phyloP scores from a whole-genome alignment of 2,113 vertebrate species.

The Ploceus nigricollis region DNA sequence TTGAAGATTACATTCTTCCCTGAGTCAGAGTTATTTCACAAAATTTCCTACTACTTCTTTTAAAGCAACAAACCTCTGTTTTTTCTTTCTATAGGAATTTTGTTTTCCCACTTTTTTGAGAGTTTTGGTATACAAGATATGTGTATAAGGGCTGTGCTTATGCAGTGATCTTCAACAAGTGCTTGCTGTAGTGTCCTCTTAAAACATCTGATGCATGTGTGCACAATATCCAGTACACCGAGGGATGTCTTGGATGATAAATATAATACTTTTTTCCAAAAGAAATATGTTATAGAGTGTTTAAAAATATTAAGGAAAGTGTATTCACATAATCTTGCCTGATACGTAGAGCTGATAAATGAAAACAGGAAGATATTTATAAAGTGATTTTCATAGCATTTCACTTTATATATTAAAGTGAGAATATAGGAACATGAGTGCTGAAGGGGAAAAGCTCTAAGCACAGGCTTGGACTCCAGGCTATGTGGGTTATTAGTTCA shows the following conservation, averaged over 20 bases:
- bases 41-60: neutral
- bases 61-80: neutral
- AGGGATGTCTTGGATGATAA: neutral
- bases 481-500: neutral
- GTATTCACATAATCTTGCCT: neutral
- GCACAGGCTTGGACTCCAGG: neutral
- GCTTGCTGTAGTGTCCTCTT: neutral
- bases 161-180: neutral
- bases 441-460: neutral
- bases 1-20: constrained; percentile 1
- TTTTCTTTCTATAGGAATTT: neutral
- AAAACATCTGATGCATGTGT: neutral
- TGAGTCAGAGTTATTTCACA: neutral
- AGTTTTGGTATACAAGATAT: neutral
- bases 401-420: neutral
- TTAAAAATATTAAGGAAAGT: neutral
- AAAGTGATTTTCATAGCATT: neutral
- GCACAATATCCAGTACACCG: accelerated
- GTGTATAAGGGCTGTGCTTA: neutral
- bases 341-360: neutral
- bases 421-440: neutral
- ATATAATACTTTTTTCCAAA: neutral
- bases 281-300: neutral
- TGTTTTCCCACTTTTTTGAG: neutral
- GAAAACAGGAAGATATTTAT: neutral